Evolutionary conservation across 1,140 invertebrate species (phyloP), one percentile per base, ranked within the genome.

Genomic region (Chrysopa pallens): DNA sequence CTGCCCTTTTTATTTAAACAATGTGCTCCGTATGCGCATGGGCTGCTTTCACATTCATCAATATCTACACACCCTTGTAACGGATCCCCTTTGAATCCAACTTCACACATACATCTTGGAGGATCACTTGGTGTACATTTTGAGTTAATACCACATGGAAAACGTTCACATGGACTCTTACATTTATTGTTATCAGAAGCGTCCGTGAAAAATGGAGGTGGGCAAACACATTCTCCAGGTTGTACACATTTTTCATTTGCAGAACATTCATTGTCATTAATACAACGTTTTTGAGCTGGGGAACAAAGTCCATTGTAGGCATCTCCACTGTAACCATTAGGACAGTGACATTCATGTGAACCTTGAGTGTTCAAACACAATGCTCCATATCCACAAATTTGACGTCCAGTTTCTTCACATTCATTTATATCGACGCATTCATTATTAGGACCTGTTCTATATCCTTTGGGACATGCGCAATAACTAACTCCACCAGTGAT

Each of bases 401-500:
- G 70, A 5, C 17, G 17, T 44, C 78, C 69, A 36, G 74, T 74
- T 54, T 84, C 80, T 37, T 67, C 67, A 50, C 87, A 91, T 62
- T 91, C 85, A 54, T 90, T 78, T 6, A 87, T 73, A 58, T 90
- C 84, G 66, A 78, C 67, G 53, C 84, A 90, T 36, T 76, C 73
- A 15, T 84, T 83, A 52, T 86, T 82, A 3, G 65, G 52, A 45
- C 70, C 71, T 11, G 82, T 78, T 37, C 73, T 68, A 52, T 73
- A 87, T 3, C 84, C 84, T 53, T 83, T 78, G 4, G 84, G 84
- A 59, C 85, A 90, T 29, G 84, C 84, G 54, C 85, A 86, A 53
- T 90, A 90, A 54, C 84, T 89, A 1, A 90, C 80, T 27, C 84
- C 84, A n/a, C 84, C 84, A 6, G 84, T 78, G 41, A 90, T 88